Percentiles rank a stretch among this genome's conserved stretches.
These are phyloP conservation scores for Cheirogaleus major DNA, from an alignment of 2,797 vertebrate species.

Conservation along the genomic window DNA sequence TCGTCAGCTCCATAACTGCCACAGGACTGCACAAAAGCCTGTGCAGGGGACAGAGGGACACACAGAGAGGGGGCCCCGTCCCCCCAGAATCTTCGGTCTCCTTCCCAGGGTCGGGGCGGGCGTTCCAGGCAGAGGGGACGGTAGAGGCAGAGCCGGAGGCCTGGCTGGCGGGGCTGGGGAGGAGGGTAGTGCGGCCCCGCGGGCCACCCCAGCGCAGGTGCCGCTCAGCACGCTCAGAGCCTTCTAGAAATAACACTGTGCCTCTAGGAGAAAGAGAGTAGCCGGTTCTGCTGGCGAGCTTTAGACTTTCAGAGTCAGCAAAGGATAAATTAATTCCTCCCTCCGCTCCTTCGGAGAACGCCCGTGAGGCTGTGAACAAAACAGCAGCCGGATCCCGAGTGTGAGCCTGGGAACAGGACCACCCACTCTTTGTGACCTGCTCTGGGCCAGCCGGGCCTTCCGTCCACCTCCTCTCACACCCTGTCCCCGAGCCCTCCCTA, in stretches of 20 bases:
- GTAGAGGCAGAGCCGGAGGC: not conserved
- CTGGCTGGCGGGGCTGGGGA: too few relatives aligned
- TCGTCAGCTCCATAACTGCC: not conserved
- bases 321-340: not conserved
- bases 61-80: not conserved
- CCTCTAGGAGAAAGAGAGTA: not conserved
- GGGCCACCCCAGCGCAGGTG: not conserved
- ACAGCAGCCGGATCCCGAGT: too few relatives aligned
- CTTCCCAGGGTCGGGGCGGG: accelerated
- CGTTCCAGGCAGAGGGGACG: not conserved
- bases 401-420: too few relatives aligned
- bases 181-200: too few relatives aligned
- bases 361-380: not conserved
- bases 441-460: not conserved
- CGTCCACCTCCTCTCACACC: not conserved
- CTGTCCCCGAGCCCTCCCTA: not conserved
- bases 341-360: not conserved
- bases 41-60: not conserved
- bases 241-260: not conserved
- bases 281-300: not conserved
- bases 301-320: not conserved
- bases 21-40: not conserved
- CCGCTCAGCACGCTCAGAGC: not conserved
- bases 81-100: accelerated
- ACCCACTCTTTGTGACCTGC: not conserved